A percentile compares a stretch with the other conserved stretches of the same genome.
Conservation (phyloP, 2,113 vertebrate species). For the Mustela lutreola region DNA sequence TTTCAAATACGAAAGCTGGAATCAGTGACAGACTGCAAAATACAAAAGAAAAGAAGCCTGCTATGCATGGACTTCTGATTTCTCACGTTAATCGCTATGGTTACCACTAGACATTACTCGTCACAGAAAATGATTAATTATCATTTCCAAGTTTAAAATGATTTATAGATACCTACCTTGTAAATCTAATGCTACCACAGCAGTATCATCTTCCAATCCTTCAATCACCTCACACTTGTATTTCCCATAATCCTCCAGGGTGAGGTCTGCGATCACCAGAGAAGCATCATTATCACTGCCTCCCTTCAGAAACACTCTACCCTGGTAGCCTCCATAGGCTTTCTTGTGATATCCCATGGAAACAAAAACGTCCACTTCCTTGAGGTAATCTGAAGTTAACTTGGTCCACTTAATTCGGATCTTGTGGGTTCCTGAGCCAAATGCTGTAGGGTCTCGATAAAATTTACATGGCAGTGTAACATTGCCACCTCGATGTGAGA, state of each 20-base stretch:
- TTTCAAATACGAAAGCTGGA: conserved; percentile 59
- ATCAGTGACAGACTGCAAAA: neutral
- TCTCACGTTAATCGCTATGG: neutral
- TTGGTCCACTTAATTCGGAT: conserved; percentile 96
- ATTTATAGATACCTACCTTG: conserved; percentile 84
- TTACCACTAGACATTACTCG: neutral
- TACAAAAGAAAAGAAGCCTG: neutral
- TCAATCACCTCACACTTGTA: conserved; percentile 95
- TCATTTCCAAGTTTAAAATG: accelerated
- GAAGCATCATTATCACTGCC: conserved; percentile 91
- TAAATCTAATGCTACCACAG: conserved; percentile 91
- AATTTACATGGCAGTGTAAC: conserved; percentile 94
- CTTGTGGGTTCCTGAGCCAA: conserved; percentile 87
- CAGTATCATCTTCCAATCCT: conserved; percentile 91
- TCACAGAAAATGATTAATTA: neutral
- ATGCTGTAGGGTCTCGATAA: conserved; percentile 80
- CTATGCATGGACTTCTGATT: neutral
- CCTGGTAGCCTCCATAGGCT: conserved; percentile 90
- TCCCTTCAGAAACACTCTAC: conserved; percentile 89
- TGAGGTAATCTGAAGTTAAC: conserved; percentile 90
- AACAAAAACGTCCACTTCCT: conserved; percentile 92
- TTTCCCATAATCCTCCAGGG: conserved; percentile 91
- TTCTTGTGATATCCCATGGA: conserved; percentile 95
- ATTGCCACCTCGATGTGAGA: conserved; percentile 90
- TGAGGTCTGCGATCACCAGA: conserved; percentile 90